Evolutionary conservation across 2,888 invertebrate species (phyloP).

Genomic region (Pterobdella sp.): DNA sequence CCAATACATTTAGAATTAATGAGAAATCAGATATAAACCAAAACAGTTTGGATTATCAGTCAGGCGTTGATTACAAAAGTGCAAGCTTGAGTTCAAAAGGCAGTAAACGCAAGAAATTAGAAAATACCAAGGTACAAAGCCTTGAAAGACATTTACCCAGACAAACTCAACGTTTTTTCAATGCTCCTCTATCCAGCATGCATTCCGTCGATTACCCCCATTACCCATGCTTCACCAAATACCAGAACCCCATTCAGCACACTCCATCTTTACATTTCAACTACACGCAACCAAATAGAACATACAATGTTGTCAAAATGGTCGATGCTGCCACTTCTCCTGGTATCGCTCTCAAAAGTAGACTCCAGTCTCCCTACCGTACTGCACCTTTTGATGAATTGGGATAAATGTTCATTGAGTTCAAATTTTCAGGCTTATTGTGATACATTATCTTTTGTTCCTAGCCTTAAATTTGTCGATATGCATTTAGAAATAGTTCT

Average conservation of each 20-base stretch:
- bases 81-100: conserved; percentile 8
- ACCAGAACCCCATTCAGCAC: not conserved
- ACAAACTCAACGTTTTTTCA: not conserved
- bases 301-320: conserved; percentile 17
- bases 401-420: conserved; percentile 8
- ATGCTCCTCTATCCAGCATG: not conserved
- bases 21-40: conserved; percentile 6
- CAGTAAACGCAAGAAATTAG: not conserved
- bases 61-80: conserved; percentile 5
- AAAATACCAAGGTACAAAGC: not conserved
- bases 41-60: not conserved
- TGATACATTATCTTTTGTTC: conserved; percentile 18
- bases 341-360: conserved; percentile 18
- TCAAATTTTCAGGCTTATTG: conserved; percentile 20
- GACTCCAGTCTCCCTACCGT: not conserved
- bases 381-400: not conserved
- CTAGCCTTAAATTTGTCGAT: conserved; percentile 23
- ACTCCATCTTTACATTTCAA: not conserved
- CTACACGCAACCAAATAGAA: not conserved
- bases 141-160: not conserved
- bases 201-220: not conserved
- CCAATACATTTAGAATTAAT: conserved; percentile 30
- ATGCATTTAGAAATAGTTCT: conserved; percentile 16
- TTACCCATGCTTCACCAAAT: not conserved
- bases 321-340: conserved; percentile 26